Evolutionary conservation across 2,888 invertebrate species (phyloP), one percentile per base, ranked within the genome.

Genomic region (Aphodius sticticus): DNA sequence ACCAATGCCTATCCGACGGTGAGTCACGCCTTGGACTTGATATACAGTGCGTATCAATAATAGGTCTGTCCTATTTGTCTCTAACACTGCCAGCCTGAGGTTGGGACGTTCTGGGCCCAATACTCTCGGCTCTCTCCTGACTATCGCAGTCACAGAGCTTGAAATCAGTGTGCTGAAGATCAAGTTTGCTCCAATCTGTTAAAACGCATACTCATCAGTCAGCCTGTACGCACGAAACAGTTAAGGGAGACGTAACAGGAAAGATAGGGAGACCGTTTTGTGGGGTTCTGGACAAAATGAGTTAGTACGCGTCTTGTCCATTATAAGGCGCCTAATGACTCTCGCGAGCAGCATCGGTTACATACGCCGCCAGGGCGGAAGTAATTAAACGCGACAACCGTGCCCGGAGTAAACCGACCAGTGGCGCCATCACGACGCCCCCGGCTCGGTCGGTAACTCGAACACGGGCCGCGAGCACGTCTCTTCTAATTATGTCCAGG

Each of bases 261-360:
- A 53, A 53, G 53, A 53, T 53, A 53, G 53, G 3, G 7, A 53
- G 53, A 5, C 12, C 53, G 53, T 53, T 53, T 12, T 53, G 53
- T 53, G 53, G 53, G 53, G 12, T 26, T 53, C 53, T 53, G 53
- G 53, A 53, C 53, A 53, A 53, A 53, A 12, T 53, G 53, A 53
- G 53, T 53, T 53, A 53, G 53, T 53, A 53, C 53, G 53, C 53
- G 12, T 53, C 53, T 53, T 53, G 53, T 53, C 53, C 53, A 53
- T 53, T 53, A 53, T 1, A 12, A 7, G 53, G 53, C 53, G 53
- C 53, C 53, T 53, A 53, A 53, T 53, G 53, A 53, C 53, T 53
- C 53, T 53, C 53, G 53, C 53, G 53, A 53, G 53, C 53, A 53
- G 53, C 53, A 53, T 53, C 53, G 53, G 53, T 53, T 53, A 53